phyloP scores from a whole-genome alignment of 2,888 invertebrate species.

The Agriopis leucophaearia region DNA sequence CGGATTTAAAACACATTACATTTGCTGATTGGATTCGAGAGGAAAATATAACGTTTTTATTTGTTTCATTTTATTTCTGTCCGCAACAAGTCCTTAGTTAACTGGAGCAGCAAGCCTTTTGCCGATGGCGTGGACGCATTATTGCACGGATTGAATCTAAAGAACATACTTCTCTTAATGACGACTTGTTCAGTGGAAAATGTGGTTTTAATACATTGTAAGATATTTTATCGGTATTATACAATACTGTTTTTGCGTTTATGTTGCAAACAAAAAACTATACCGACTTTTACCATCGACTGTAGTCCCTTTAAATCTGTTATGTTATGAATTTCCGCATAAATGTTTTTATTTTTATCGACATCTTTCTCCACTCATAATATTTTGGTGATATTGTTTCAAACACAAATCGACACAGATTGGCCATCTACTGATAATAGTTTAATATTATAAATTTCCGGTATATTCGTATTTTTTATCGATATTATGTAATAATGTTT shows the following conservation, averaged over 20 bases:
- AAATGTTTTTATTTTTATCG: too few relatives aligned
- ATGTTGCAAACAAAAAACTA: background rate
- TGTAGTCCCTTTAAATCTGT: too few relatives aligned
- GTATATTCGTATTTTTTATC: too few relatives aligned
- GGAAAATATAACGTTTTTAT: constrained; percentile 20
- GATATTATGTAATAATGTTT: too few relatives aligned
- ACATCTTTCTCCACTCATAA: too few relatives aligned
- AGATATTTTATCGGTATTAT: background rate
- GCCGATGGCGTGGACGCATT: constrained; percentile 3
- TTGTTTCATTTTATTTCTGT: constrained; percentile 17
- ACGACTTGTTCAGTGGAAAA: background rate
- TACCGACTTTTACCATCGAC: background rate
- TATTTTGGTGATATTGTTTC: too few relatives aligned
- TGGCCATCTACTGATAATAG: too few relatives aligned
- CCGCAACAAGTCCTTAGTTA: background rate
- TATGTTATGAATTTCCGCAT: too few relatives aligned
- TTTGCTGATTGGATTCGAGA: constrained; percentile 14
- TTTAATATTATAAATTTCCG: too few relatives aligned
- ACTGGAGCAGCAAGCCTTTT: constrained; percentile 5
- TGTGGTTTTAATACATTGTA: background rate
- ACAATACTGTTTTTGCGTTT: background rate
- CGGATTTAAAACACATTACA: constrained; percentile 6
- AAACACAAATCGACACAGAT: too few relatives aligned
- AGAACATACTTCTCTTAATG: background rate
- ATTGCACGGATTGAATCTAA: constrained; percentile 13